Conservation (phyloP, 2,113 vertebrate genomes). For the Hippocampus barbouri region DNA sequence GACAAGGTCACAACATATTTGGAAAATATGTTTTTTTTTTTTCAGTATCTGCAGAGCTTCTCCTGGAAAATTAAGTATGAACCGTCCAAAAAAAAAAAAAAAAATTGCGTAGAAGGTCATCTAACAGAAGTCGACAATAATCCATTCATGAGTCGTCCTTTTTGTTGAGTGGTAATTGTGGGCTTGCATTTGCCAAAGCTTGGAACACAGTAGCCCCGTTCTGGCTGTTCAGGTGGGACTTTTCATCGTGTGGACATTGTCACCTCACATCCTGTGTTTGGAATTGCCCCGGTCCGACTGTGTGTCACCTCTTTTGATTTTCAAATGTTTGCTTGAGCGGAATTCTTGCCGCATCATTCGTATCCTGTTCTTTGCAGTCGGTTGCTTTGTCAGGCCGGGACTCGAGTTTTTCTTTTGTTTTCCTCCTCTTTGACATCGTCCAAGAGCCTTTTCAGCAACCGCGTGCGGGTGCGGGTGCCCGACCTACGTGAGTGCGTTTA, state of each 20-base stretch:
- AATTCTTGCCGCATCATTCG: slow-evolving; percentile 75
- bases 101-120: background rate
- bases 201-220: slow-evolving; percentile 1
- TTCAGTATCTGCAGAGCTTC: background rate
- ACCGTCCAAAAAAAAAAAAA: too few relatives aligned
- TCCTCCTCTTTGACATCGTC: slow-evolving; percentile 72
- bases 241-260: slow-evolving; percentile 33
- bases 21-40: background rate
- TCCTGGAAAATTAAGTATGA: background rate
- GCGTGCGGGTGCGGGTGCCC: slow-evolving; percentile 19
- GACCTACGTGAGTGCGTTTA: background rate
- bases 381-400: slow-evolving; percentile 56
- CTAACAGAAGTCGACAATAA: background rate
- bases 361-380: slow-evolving; percentile 72
- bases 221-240: slow-evolving; percentile 34
- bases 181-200: background rate
- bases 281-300: slow-evolving; percentile 46
- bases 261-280: slow-evolving; percentile 64
- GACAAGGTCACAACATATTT: background rate
- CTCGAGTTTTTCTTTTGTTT: slow-evolving; percentile 62
- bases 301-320: slow-evolving; percentile 66
- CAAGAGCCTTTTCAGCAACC: slow-evolving; percentile 52
- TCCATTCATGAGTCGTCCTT: background rate
- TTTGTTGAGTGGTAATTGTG: background rate
- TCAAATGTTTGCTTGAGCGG: slow-evolving; percentile 66